phyloP scores from a whole-genome alignment of 2,797 vertebrate genomes.

The Typhlichthys eigenmanni region DNA sequence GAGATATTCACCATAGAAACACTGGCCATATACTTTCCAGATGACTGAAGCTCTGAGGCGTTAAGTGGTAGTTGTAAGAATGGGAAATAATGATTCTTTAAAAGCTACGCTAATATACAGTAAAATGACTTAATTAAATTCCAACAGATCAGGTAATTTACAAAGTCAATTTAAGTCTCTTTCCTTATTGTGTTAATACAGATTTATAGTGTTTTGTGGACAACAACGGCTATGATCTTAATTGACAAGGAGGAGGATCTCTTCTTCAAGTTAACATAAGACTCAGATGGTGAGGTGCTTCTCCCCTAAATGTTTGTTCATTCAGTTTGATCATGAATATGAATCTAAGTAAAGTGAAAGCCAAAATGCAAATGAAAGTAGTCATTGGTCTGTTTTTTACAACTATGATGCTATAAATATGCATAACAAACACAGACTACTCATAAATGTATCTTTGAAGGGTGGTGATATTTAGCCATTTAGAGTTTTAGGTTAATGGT shows the following conservation, averaged over 20 bases:
- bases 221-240: conserved; percentile 55
- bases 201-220: conserved; percentile 22
- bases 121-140: too few relatives aligned
- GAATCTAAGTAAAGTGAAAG: not conserved
- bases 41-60: conserved; percentile 34
- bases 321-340: not conserved
- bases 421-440: too few relatives aligned
- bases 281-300: conserved; percentile 64
- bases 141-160: too few relatives aligned
- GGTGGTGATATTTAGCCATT: not conserved
- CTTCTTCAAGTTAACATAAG: conserved; percentile 52
- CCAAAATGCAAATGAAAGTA: not conserved
- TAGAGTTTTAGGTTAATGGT: not conserved
- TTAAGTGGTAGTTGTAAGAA: conserved; percentile 55
- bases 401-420: not conserved
- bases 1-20: conserved; percentile 46
- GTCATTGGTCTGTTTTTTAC: not conserved
- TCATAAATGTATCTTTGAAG: too few relatives aligned
- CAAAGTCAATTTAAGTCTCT: too few relatives aligned
- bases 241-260: conserved; percentile 54
- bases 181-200: too few relatives aligned
- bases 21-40: conserved; percentile 50
- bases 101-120: too few relatives aligned
- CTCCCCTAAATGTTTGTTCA: not conserved
- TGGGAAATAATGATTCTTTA: conserved; percentile 43